These are phyloP conservation scores for Holothuria leucospilota DNA, from an alignment of 53 echinoderm and acorn worm species.

Conservation along the genomic window DNA sequence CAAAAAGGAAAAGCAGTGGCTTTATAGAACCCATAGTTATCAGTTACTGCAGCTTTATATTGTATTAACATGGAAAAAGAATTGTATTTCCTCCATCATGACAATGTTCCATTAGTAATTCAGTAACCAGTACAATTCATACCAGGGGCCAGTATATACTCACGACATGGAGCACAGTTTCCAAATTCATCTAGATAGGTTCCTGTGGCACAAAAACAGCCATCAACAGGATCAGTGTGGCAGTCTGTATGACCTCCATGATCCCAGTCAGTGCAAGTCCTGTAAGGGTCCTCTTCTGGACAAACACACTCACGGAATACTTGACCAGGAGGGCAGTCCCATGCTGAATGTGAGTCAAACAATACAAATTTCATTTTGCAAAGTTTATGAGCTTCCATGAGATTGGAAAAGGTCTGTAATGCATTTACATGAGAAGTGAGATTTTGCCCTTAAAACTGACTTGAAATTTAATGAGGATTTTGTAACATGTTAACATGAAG, in stretches of 20 bases:
- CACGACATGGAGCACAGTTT: constrained; percentile 30
- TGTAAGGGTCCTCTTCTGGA: constrained; percentile 38
- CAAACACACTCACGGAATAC: constrained; percentile 37
- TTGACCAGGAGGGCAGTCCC: constrained; percentile 40
- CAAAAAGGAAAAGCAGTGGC: too few species aligned
- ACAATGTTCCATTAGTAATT: not conserved
- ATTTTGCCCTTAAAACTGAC: too few species aligned
- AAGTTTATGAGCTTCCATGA: too few species aligned
- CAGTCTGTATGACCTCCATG: constrained; percentile 9
- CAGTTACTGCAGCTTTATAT: too few species aligned
- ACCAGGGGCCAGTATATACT: not conserved
- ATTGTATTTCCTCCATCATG: not conserved
- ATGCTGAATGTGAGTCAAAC: not conserved
- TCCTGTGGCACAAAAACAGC: constrained; percentile 40
- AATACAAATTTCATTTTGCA: too few species aligned
- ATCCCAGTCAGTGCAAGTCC: constrained; percentile 37
- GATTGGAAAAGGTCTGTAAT: too few species aligned
- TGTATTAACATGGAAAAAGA: too few species aligned
- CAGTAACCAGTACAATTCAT: not conserved
- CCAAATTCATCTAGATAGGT: constrained; percentile 18
- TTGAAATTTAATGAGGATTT: too few species aligned
- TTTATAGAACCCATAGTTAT: too few species aligned
- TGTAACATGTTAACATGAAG: too few species aligned
- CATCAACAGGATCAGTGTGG: constrained; percentile 16
- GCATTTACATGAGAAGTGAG: too few species aligned